Base-by-base conservation (phyloP, 2,113 vertebrate species). In the Uria lomvia region DNA sequence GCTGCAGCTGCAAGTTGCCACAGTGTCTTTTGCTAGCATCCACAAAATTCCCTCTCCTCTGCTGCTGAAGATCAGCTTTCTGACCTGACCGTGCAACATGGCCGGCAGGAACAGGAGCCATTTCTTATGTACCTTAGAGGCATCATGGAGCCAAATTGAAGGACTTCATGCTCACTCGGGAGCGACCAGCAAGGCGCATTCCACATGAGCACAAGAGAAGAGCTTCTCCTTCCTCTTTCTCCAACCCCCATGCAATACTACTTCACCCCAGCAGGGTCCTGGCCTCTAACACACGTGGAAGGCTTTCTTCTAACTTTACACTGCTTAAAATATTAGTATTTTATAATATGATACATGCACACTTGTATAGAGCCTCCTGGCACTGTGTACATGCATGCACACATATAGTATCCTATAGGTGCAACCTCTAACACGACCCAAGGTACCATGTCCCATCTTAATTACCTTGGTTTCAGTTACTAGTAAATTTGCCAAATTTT, bases 361-460 rank as follows among this genome's bases (percentile, higher is more conserved):
- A 40, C 30, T 52, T 17, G 34, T 16, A n/a, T 1, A 73, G 30
- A 49, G 8, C 47, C n/a, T 71, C 23, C 15, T 4, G 0, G 13
- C 36, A 15, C 27, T 3, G 12, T 5, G 23, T 24, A 3, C 2
- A 4, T 18, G 16, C 4, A 1, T 14, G 9, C 32, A 32, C 19
- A 45, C 60, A 12, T 24, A 38, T 18, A 34, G 23, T 3, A 21
- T 23, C 40, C 43, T 45, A 23, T 3, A 40, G 32, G 23, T 26
- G 12, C 4, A 4, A 29, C 24, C 34, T 40, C 38, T 53, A 76
- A 16, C 26, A 47, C 16, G 6, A 7, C 29, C 21, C 60, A 63
- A 32, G 0, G 0, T 16, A 43, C 17, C 21, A 4, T 0, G 0
- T 27, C 49, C 70, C 42, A 59, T 24, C 70, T 43, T 36, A 32